Base-by-base conservation (phyloP, 2,113 vertebrate species). In the Donacobius atricapilla region DNA sequence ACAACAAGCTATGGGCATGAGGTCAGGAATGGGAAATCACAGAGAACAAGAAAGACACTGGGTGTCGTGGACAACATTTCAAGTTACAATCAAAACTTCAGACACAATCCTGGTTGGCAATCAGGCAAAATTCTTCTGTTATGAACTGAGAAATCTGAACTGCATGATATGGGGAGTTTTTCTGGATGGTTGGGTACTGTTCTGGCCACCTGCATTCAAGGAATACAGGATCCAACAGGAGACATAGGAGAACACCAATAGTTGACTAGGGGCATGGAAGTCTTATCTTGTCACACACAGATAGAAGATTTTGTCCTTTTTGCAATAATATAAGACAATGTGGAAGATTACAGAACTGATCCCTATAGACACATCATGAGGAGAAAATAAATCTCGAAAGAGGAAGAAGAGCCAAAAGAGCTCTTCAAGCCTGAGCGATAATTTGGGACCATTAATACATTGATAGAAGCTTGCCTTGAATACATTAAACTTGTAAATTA, bases 401-500 rank as follows among this genome's bases (percentile, higher is more conserved):
- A 84, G 39, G 87, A 84, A 78, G 47, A 88, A 63, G 33, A 81
- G 14, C 40, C 80, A 84, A 93, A 83, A 45, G 19, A 91, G 7
- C 15, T 87, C 48, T 90, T 87, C 42, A 90, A 85, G 87, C 23
- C 23, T 63, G 58, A 35, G 16, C 18, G 31, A 61, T 69, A 79
- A 87, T 96, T 89, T 89, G 56, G 24, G 13, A 72, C 27, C 7
- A 44, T 68, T 87, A 68, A 79, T 37, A 85, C 10, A 39, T 45
- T 57, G 53, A 76, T 37, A 79, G 60, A 82, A 70, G 23, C 48
- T 72, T 82, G 30, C 24, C 16, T 93, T 82, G 72, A 89, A 94
- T 83, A 66, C 48, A 91, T 89, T 89, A 89, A 77, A 83, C 51
- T 63, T 77, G 40, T 28, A 90, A 93, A 95, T 88, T 91, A 88